Base-by-base conservation (phyloP, 2,113 vertebrate species). In the Lanius ludovicianus region DNA sequence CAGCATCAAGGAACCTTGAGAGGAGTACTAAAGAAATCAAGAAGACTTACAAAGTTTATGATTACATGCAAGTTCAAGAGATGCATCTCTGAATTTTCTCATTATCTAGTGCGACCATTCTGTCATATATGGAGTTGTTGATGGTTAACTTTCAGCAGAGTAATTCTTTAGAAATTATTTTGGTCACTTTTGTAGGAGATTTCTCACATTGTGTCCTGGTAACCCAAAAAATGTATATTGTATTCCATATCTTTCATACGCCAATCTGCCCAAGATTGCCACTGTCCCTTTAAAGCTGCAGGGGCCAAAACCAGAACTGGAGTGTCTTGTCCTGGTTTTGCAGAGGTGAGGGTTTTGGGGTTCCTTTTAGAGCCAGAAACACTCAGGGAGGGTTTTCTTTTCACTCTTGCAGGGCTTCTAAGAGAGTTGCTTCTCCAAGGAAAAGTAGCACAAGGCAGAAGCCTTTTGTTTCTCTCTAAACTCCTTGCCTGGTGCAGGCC, bases 401-500 rank as follows among this genome's bases (percentile, higher is more conserved):
- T 68, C 46, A 52, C 52, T 87, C 27, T 60, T 60, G 46, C 39
- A 44, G 37, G 22, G 12, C 55, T 60, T 6, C 27, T 44, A 31
- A 52, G 18, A 37, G 44, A 42, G 27, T 22, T 22, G 31, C 22
- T 59, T 68, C 27, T 60, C 14, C 27, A 42, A 52, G 6, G 37
- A 68, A 68, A 68, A 46, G 27, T 8, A 68, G 17, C 22, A 52
- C 37, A 27, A 44, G 22, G 27, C 27, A 44, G 46, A 37, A 42
- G 14, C 22, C 25, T 68, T 59, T 52, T 59, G 14, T 27, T 68
- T 59, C 44, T 77, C 46, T 68, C 27, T 68, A 6, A 60, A 42
- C 1, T 5, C 21, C 14, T 44, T 60, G 4, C 6, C 9, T 59
- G 33, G 31, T 0, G 0, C 53, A 37, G 44, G 21, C 27, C 9